phyloP scores from a whole-genome alignment of 1,140 invertebrate species.

The Mamestra configurata region DNA sequence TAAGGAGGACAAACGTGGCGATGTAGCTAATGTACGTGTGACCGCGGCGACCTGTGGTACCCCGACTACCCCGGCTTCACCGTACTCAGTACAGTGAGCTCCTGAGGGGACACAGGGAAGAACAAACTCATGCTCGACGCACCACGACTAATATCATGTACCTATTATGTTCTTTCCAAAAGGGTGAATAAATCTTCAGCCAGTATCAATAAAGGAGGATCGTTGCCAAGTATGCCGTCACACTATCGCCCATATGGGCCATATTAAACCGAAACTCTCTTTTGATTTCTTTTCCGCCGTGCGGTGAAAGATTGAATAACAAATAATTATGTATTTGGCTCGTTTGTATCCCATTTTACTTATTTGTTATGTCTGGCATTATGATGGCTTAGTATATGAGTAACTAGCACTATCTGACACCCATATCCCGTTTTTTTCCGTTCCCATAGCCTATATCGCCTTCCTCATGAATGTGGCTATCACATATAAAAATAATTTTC shows the following conservation, averaged over 20 bases:
- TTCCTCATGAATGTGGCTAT: no score
- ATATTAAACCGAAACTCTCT: slow-evolving; percentile 10
- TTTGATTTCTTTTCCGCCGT: slow-evolving; percentile 3
- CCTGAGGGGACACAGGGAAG: slow-evolving; percentile 11
- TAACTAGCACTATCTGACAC: no score
- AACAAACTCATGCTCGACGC: slow-evolving; percentile 7
- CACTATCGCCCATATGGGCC: slow-evolving; percentile 16
- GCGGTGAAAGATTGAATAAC: neutral
- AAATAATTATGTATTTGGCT: neutral
- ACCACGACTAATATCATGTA: slow-evolving; percentile 31
- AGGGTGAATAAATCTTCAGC: slow-evolving; percentile 38
- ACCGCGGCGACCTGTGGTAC: slow-evolving; percentile 11
- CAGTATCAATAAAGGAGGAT: slow-evolving; percentile 22
- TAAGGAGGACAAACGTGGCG: slow-evolving; percentile 30
- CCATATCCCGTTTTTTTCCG: no score
- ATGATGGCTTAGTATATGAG: neutral
- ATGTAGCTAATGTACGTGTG: slow-evolving; percentile 36
- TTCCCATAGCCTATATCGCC: no score
- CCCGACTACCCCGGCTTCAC: no score
- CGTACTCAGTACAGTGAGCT: neutral
- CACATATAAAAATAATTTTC: no score
- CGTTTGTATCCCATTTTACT: neutral
- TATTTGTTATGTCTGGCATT: slow-evolving; percentile 14
- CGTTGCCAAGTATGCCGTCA: slow-evolving; percentile 13
- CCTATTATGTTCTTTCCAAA: slow-evolving; percentile 21